These are phyloP conservation scores for Mylabris phalerata DNA, from an alignment of 1,140 invertebrate genomes.

Conservation along the genomic window DNA sequence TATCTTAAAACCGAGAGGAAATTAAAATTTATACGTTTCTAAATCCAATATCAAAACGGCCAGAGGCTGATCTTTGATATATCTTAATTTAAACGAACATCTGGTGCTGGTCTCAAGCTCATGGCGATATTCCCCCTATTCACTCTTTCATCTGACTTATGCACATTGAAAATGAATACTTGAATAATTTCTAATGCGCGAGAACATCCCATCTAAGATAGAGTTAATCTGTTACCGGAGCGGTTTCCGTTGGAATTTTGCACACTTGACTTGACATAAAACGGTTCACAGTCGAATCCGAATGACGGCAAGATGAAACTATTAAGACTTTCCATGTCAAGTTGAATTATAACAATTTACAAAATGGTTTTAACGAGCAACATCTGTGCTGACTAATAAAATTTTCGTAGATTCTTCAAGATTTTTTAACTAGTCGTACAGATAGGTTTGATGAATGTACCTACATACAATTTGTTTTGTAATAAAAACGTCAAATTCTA, in stretches of 20 bases:
- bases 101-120: slow-evolving; percentile 25
- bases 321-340: slow-evolving; percentile 16
- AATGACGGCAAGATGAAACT: slow-evolving; percentile 19
- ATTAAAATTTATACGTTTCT: slow-evolving; percentile 16
- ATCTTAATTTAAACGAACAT: slow-evolving; percentile 24
- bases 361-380: slow-evolving; percentile 7
- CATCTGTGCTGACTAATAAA: slow-evolving; percentile 1
- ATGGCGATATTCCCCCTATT: not conserved
- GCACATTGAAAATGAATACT: slow-evolving; percentile 27
- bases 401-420: no score
- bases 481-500: slow-evolving; percentile 4
- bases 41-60: slow-evolving; percentile 14
- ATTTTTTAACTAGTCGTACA: no score
- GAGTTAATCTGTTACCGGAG: slow-evolving; percentile 16
- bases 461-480: not conserved
- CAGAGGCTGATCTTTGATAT: slow-evolving; percentile 10
- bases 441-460: no score
- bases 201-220: no score
- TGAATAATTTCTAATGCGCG: slow-evolving; percentile 19
- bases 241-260: slow-evolving; percentile 8
- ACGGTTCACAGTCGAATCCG: slow-evolving; percentile 1
- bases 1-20: slow-evolving; percentile 12
- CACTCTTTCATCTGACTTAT: slow-evolving; percentile 19
- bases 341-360: slow-evolving; percentile 9
- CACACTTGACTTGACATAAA: slow-evolving; percentile 13